These are phyloP conservation scores for Dinoponera quadriceps DNA, from an alignment of 1,140 invertebrate genomes.

Conservation along the genomic window DNA sequence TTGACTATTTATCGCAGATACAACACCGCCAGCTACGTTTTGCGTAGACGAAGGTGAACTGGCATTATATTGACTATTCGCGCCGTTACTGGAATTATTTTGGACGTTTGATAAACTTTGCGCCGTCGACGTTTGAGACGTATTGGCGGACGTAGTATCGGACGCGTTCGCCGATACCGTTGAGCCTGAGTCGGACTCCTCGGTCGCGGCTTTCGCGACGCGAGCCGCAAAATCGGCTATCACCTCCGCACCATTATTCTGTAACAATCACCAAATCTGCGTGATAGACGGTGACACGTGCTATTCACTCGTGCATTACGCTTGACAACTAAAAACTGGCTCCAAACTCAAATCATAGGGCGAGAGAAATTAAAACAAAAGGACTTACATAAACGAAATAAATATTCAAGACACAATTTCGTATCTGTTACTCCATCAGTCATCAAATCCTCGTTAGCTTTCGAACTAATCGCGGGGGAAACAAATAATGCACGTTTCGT, in stretches of 20 bases:
- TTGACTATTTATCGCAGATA: slow-evolving; percentile 67
- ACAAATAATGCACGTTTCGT: not conserved
- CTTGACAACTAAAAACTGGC: slow-evolving; percentile 79
- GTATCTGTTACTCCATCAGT: slow-evolving; percentile 64
- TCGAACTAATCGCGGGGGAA: not conserved
- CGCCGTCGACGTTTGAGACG: slow-evolving; percentile 62
- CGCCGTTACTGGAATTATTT: slow-evolving; percentile 69
- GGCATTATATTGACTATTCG: slow-evolving; percentile 72
- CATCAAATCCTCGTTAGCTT: slow-evolving; percentile 42
- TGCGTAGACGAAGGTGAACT: slow-evolving; percentile 65
- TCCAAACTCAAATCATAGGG: slow-evolving; percentile 75
- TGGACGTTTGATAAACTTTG: slow-evolving; percentile 67
- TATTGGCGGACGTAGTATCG: slow-evolving; percentile 44
- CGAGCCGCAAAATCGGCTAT: slow-evolving; percentile 81
- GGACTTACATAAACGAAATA: slow-evolving; percentile 66
- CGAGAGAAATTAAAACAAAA: slow-evolving; percentile 68
- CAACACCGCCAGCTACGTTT: slow-evolving; percentile 58
- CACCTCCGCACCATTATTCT: slow-evolving; percentile 77
- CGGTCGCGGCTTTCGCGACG: slow-evolving; percentile 79
- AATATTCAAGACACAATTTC: slow-evolving; percentile 62
- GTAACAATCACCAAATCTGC: slow-evolving; percentile 82
- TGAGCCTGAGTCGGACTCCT: slow-evolving; percentile 68
- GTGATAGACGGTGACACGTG: slow-evolving; percentile 79
- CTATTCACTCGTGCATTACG: slow-evolving; percentile 52
- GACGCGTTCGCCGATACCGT: slow-evolving; percentile 62